Evolutionary conservation across 2,797 vertebrate genomes (phyloP).

Genomic region (Eospalax fontanierii): DNA sequence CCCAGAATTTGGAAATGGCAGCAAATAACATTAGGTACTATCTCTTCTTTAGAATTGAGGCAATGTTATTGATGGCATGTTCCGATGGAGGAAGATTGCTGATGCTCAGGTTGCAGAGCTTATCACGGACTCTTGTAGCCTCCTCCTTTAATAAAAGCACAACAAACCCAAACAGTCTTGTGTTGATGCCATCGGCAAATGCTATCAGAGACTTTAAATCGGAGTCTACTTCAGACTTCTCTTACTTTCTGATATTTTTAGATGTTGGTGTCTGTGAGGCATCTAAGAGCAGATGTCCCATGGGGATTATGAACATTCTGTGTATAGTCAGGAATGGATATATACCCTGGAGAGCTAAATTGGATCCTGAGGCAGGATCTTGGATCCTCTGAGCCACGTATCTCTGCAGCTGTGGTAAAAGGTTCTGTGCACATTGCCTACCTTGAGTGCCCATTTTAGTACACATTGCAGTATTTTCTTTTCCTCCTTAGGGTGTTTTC

Average conservation of each 20-base stretch:
- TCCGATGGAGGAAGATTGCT: background rate
- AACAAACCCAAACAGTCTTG: background rate
- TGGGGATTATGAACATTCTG: slow-evolving; percentile 6
- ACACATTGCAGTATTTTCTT: background rate
- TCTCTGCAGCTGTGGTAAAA: background rate
- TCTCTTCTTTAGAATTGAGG: background rate
- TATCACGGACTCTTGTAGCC: background rate
- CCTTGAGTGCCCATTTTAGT: background rate
- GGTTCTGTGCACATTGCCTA: background rate
- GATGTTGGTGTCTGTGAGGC: background rate
- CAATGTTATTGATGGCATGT: background rate
- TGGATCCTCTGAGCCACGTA: background rate
- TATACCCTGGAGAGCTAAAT: slow-evolving; percentile 27
- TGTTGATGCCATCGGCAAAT: slow-evolving; percentile 36
- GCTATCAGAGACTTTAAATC: background rate
- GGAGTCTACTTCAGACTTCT: background rate
- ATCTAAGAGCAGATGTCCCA: background rate
- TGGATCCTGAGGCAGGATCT: background rate
- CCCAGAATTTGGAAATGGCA: background rate
- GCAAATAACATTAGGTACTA: background rate
- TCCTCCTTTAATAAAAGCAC: background rate
- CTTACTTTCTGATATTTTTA: slow-evolving; percentile 11
- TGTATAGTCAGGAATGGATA: background rate
- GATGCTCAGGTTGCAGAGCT: background rate
- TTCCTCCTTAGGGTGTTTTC: slow-evolving; percentile 13